Evolutionary conservation across 2,797 vertebrate species (phyloP), one percentile per base, ranked within the genome.

Genomic region (Cichlasoma orientale): DNA sequence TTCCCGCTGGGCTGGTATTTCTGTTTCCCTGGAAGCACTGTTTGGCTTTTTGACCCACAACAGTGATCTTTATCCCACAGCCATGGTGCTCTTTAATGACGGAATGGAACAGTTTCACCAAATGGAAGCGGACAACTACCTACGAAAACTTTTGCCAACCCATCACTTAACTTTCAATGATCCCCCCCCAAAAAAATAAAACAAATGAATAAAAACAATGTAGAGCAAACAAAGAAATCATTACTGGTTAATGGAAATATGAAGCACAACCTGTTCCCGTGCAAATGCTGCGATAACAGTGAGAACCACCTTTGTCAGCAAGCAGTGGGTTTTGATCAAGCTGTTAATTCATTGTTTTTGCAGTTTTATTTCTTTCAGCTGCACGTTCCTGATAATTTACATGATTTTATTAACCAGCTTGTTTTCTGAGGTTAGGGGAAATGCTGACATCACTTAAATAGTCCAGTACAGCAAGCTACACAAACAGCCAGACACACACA

Each of bases 1-100:
- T 80, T 82, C 83, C 83, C 77, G 82, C 86, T 80, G 86, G 79
- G 78, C 70, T 82, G 79, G 79, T 87, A 84, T 90, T 90, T 86
- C 52, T 77, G 53, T 89, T 80, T 82, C 74, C 87, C 79, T 81
- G 70, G 56, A 86, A 81, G 80, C 66, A 16, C 25, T 18, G 61
- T 78, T 85, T 21, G 57, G 77, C 72, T 68, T 82, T 82, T 82
- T 84, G 78, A 90, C 74, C 78, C 72, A 74, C 69, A 79, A 74
- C 79, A 84, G 77, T 21, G 77, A 85, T 85, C 78, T 77, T 85
- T 86, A 83, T 85, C 56, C 75, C 77, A 56, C 69, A 74, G 80
- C 53, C 74, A 71, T 58, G 76, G n/a, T 55, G 1, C 75, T 79
- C 70, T 12, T 14, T 56, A 58, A 75, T 82, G 79, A 77, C 71